Evolutionary conservation across 2,797 vertebrate species (phyloP), one percentile per base, ranked within the genome.

Genomic region (Gephyroberyx darwinii): DNA sequence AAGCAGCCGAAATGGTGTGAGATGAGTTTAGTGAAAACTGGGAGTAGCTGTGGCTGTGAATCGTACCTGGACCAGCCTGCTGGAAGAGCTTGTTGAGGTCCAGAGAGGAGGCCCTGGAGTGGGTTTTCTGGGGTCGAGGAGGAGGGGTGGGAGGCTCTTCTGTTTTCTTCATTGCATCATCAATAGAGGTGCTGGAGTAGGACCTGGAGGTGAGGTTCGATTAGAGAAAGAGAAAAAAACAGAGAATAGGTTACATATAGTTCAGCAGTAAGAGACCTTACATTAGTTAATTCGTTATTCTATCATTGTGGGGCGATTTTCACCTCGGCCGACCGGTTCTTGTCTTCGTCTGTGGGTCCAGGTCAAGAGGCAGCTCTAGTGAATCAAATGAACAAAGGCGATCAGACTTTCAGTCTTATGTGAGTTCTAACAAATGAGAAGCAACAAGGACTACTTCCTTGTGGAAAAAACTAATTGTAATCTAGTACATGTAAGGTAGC

Each of bases 81-180:
- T 97, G 96, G 88, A 98, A 95, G 78, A 98, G 95, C 93, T 96
- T 98, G 92, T 97, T 99, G 83, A 99, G 94, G 91, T 99, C 98
- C 88, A 99, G 95, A 22, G 98, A 99, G 64, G 97, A 98, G 84
- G 97, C 97, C 84, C 97, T 95, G 82, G 96, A 98, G 95, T 99
- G 98, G 60, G 94, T 95, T 88, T 97, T 98, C 89, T 98, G 96
- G 48, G 97, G 96, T 54, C 97, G 95, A 35, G 97, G 98, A 2
- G 97, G 97, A 0, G 96, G 98, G 10, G 95, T 96, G 19, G 98
- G 98, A 4, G 97, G 97, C 68, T 96, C 96, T 83, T 97, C 97
- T 0, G 92, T 90, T 89, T 96, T 98, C 93, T 98, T 98, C 93
- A 96, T 93, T 41, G 96, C 95, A 80, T 98, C 96, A 74, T 98